A percentile compares a stretch with the other conserved stretches of the same genome.
phyloP scores from a whole-genome alignment of 2,888 invertebrate genomes.

The Epiblema foenella region DNA sequence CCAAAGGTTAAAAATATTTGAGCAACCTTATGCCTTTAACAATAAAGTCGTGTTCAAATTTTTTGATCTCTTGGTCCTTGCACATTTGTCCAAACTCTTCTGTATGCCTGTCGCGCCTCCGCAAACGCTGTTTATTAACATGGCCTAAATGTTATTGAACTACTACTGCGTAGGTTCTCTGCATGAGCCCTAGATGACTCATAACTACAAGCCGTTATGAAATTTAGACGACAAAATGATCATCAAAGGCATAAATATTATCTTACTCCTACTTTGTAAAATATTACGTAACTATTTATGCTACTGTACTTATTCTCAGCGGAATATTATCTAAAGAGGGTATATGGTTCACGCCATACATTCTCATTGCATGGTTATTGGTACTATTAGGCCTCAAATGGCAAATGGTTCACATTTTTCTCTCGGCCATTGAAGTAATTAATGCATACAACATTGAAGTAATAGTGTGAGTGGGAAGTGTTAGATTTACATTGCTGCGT shows the following conservation, averaged over 20 bases:
- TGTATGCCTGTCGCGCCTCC: too few relatives aligned
- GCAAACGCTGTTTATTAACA: neutral
- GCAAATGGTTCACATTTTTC: conserved; percentile 37
- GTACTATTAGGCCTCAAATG: conserved; percentile 35
- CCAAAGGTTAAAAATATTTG: too few relatives aligned
- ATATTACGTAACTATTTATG: conserved; percentile 15
- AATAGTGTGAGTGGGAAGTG: neutral
- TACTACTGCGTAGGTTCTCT: neutral
- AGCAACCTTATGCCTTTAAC: too few relatives aligned
- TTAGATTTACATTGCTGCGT: conserved; percentile 22
- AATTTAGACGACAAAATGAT: neutral
- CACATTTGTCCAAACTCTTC: too few relatives aligned
- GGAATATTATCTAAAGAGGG: conserved; percentile 11
- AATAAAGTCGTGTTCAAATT: too few relatives aligned
- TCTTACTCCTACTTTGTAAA: conserved; percentile 10
- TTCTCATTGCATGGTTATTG: conserved; percentile 35
- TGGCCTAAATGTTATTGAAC: neutral
- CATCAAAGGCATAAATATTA: neutral
- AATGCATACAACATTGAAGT: neutral
- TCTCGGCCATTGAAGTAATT: conserved; percentile 9
- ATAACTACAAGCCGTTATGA: conserved; percentile 8
- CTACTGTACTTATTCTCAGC: conserved; percentile 27
- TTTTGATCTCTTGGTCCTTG: too few relatives aligned
- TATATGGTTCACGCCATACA: conserved; percentile 21
- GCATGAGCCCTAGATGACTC: neutral